These are phyloP conservation scores for Campylomormyrus numenius DNA, from an alignment of 2,113 vertebrate genomes.

Conservation along the genomic window DNA sequence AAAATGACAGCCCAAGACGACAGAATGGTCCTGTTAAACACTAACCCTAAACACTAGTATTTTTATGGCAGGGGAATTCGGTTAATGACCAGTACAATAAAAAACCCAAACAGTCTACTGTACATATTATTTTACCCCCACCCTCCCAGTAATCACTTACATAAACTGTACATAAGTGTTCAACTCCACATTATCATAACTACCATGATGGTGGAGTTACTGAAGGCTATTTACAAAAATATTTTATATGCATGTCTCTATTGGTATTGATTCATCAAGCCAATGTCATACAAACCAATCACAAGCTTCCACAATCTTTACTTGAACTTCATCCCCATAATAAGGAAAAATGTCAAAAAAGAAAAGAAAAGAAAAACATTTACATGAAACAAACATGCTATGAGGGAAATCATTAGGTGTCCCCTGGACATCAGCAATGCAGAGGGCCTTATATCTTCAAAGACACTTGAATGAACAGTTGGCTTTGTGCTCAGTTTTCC, in stretches of 20 bases:
- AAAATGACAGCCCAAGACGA: constrained; percentile 47
- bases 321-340: constrained; percentile 2
- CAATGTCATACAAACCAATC: neutral
- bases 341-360: neutral
- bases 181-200: constrained; percentile 26
- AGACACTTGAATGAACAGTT: neutral
- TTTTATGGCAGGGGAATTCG: constrained; percentile 17
- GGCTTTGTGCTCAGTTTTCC: neutral
- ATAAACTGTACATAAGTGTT: constrained; percentile 45
- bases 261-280: constrained; percentile 1
- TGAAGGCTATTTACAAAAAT: constrained; percentile 46
- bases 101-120: constrained; percentile 9
- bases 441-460: neutral
- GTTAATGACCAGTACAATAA: constrained; percentile 11
- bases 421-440: neutral
- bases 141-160: constrained; percentile 20
- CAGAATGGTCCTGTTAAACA: constrained; percentile 37
- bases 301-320: neutral
- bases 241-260: constrained; percentile 24
- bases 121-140: constrained; percentile 21
- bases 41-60: constrained; percentile 15
- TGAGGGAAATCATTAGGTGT: neutral
- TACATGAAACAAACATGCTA: neutral
- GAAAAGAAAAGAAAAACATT: neutral
- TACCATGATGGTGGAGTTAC: constrained; percentile 26